Base-by-base conservation (phyloP, 2,797 vertebrate genomes). In the Lophius americanus region DNA sequence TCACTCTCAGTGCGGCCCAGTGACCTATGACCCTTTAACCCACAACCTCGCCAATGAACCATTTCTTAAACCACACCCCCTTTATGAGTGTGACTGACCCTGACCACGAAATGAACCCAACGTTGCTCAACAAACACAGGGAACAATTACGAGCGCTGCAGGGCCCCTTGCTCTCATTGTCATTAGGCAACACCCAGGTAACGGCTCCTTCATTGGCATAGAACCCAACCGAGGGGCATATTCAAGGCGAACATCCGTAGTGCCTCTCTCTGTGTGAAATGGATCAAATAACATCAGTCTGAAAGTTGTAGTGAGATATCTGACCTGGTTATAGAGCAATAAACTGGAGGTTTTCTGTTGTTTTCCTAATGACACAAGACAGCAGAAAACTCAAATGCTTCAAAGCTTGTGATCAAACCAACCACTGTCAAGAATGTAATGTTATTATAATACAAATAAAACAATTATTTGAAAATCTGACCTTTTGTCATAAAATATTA, bases 81-180 rank as follows among this genome's bases (percentile, higher is more conserved):
- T 88, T 85, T 86, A 83, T 68, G 78, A 89, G 83, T 73, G 57
- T 89, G 83, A 85, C 88, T 74, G 85, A 89, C 90, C 87, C 84
- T 90, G 88, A 92, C 90, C 89, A 66, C 14, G 1, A 46, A 14
- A 65, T 86, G 86, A 92, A 91, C 91, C 78, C 79, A 1, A 8
- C 62, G 23, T 67, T 76, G 71, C 74, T 67, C 49, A 75, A 76
- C 67, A 56, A 36, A 55, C 33, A 54, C 10, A 37, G 10, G 10
- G 52, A 37, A 59, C 60, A 60, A 78, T 68, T 57, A 77, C 68
- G 47, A 55, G 54, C 47, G 52, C n/a, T 56, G 55, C 56, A 46
- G 72, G 75, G 71, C 68, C 55, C 67, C 68, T 44, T 64, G 65
- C 72, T 67, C 57, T 54, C 13, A 9, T 12, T 39, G 60, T 81